These are phyloP conservation scores for Sesia apiformis DNA, from an alignment of 2,888 invertebrate genomes.

Conservation along the genomic window DNA sequence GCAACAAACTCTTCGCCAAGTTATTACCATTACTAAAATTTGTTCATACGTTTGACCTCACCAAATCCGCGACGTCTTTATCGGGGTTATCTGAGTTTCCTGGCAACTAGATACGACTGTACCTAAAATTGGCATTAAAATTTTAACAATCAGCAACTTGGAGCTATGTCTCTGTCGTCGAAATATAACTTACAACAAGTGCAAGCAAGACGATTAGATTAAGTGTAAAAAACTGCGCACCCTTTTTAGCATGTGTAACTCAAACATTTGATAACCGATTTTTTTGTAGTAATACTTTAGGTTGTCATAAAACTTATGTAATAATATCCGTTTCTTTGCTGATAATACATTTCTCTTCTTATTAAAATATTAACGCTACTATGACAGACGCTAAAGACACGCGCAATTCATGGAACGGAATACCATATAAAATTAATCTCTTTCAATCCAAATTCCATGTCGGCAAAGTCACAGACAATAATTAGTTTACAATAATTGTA, in stretches of 20 bases:
- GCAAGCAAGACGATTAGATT: background rate
- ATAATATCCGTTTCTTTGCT: background rate
- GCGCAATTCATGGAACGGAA: no score
- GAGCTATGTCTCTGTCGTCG: background rate
- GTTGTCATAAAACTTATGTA: background rate
- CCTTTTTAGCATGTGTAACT: background rate
- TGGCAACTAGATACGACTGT: slow-evolving; percentile 24
- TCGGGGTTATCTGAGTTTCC: slow-evolving; percentile 34
- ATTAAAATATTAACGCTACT: no score
- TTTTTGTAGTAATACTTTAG: background rate
- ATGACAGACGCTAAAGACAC: no score
- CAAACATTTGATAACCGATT: background rate
- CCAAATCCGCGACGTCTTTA: slow-evolving; percentile 17
- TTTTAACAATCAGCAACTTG: background rate
- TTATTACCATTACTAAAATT: no score
- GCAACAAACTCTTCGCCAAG: no score
- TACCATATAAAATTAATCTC: no score
- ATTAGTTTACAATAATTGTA: no score
- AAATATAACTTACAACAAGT: background rate
- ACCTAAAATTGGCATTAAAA: slow-evolving; percentile 14
- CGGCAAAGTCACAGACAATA: no score
- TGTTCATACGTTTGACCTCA: slow-evolving; percentile 8
- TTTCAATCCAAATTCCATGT: no score
- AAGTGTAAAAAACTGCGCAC: no score
- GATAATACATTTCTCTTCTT: no score